Evolutionary conservation across 2,888 invertebrate genomes (phyloP).

Genomic region (Temnothorax rugatulus): DNA sequence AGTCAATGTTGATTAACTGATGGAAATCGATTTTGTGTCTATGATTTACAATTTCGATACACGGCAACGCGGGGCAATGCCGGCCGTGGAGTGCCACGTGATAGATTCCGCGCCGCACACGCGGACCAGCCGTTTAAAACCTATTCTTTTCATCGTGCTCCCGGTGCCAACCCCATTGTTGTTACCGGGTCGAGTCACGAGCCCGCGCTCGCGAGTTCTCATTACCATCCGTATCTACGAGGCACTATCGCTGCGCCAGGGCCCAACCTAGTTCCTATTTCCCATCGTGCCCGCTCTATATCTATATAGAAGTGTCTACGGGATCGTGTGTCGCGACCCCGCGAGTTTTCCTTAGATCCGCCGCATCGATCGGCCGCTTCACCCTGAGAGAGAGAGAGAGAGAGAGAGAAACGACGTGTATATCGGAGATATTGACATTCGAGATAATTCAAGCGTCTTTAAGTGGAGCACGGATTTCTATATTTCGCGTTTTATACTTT

Average conservation of each 20-base stretch:
- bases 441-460: neutral
- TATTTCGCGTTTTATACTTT: neutral
- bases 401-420: constrained; percentile 55
- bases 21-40: neutral
- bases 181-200: constrained; percentile 81
- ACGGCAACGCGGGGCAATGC: neutral
- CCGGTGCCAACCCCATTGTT: constrained; percentile 81
- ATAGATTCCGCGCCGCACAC: constrained; percentile 69
- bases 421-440: neutral
- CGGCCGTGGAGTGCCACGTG: constrained; percentile 65
- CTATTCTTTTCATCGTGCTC: constrained; percentile 61
- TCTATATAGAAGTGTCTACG: constrained; percentile 64
- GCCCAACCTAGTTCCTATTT: constrained; percentile 82
- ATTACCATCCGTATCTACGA: constrained; percentile 83
- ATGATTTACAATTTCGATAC: neutral
- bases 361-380: constrained; percentile 55
- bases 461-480: constrained; percentile 9
- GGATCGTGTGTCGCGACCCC: constrained; percentile 70
- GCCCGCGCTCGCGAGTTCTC: constrained; percentile 78
- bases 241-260: constrained; percentile 77
- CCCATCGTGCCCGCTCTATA: constrained; percentile 77
- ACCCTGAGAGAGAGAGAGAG: constrained; percentile 56
- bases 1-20: neutral
- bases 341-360: constrained; percentile 71
- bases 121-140: constrained; percentile 66